These are phyloP conservation scores for Sceloporus tristichus DNA, from an alignment of 2,113 vertebrate species.

Conservation along the genomic window DNA sequence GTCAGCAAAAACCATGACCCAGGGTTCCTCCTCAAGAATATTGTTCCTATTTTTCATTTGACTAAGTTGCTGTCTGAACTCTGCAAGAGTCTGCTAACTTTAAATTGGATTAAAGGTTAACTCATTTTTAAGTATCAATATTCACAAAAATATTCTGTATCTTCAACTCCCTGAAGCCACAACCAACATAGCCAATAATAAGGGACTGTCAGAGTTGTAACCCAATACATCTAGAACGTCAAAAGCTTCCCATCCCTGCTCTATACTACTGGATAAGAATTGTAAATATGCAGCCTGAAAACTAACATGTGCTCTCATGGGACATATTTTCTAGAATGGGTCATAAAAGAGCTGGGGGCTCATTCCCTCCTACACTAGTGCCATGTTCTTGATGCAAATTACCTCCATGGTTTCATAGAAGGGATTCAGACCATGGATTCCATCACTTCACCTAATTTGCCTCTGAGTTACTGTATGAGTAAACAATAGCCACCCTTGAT, in stretches of 20 bases:
- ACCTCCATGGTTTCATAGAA: neutral
- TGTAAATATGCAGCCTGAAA: too few species aligned
- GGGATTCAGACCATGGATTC: neutral
- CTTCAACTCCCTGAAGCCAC: neutral
- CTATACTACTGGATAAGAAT: too few species aligned
- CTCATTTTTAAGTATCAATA: neutral
- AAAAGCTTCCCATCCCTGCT: neutral
- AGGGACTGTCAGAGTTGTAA: neutral
- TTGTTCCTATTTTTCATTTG: neutral
- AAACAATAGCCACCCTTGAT: neutral
- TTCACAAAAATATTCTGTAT: neutral
- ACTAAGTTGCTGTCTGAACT: neutral
- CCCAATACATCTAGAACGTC: neutral
- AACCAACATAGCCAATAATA: neutral
- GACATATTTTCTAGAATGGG: neutral
- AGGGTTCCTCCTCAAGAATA: neutral
- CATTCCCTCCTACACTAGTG: neutral
- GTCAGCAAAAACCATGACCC: neutral
- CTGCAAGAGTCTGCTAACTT: neutral
- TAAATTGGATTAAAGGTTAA: neutral
- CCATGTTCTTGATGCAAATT: neutral
- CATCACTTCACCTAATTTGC: neutral
- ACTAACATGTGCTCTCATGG: neutral
- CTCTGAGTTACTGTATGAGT: neutral
- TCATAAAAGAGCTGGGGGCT: neutral